Percentiles rank a stretch among this genome's conserved stretches.
phyloP scores from a whole-genome alignment of 2,888 invertebrate genomes.

The Heliconius ethilla region DNA sequence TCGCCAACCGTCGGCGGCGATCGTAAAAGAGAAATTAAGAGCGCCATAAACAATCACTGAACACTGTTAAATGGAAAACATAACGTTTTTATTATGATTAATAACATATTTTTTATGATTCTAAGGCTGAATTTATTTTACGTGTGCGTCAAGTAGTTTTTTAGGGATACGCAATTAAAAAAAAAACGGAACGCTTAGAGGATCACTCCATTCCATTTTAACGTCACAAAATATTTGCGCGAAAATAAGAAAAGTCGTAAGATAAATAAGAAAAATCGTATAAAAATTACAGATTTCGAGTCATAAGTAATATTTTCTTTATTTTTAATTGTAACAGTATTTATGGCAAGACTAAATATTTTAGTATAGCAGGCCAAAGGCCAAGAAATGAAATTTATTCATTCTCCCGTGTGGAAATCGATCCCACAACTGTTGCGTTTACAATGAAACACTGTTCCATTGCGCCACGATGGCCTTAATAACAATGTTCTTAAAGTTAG shows the following conservation, averaged over 20 bases:
- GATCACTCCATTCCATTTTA: no score
- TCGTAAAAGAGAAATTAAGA: slow-evolving; percentile 53
- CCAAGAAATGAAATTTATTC: neutral
- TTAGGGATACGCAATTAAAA: neutral
- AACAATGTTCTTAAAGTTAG: neutral
- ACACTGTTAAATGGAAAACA: slow-evolving; percentile 49
- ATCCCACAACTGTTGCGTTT: neutral
- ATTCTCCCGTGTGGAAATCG: neutral
- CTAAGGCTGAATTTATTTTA: no score
- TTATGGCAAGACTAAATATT: no score
- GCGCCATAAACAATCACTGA: slow-evolving; percentile 49
- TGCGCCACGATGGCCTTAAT: neutral
- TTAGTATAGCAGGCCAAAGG: no score
- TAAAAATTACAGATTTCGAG: no score
- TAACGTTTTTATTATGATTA: slow-evolving; percentile 51
- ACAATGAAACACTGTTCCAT: neutral
- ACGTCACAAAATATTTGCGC: no score
- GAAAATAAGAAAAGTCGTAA: no score
- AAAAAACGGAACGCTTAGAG: no score
- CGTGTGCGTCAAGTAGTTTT: neutral
- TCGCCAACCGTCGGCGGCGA: slow-evolving; percentile 42
- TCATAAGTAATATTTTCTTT: no score
- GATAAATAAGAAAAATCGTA: no score
- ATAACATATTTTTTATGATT: slow-evolving; percentile 38
- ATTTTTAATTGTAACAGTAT: no score